These are phyloP conservation scores for Parnassius smintheus DNA, from an alignment of 2,888 invertebrate genomes.

Conservation along the genomic window DNA sequence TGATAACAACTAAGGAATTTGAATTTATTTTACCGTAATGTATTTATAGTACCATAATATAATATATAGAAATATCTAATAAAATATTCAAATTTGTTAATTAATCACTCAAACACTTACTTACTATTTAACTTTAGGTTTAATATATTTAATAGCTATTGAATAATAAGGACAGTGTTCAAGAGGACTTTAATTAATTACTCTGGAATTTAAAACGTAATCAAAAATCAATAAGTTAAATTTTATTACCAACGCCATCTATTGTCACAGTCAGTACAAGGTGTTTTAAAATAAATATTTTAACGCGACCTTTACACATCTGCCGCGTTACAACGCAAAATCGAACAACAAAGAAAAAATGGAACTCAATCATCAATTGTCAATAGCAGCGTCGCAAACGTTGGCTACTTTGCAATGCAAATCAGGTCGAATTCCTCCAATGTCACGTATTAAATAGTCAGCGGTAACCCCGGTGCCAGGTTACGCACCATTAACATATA, in stretches of 20 bases:
- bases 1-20: no score
- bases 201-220: no score
- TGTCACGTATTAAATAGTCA: slow-evolving; percentile 48
- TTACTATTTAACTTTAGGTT: no score
- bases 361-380: slow-evolving; percentile 65
- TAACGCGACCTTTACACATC: slow-evolving; percentile 42
- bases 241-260: slow-evolving; percentile 14
- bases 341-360: slow-evolving; percentile 45
- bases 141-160: no score
- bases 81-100: no score
- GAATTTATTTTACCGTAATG: no score
- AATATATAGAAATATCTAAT: no score
- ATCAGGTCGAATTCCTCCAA: slow-evolving; percentile 64
- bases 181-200: not conserved
- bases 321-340: slow-evolving; percentile 56
- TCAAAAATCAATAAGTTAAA: not conserved
- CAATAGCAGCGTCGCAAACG: slow-evolving; percentile 59
- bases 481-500: slow-evolving; percentile 68
- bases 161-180: not conserved
- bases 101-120: no score
- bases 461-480: slow-evolving; percentile 46
- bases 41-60: no score
- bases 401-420: slow-evolving; percentile 56
- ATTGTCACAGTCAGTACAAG: not conserved
- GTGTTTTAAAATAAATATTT: slow-evolving; percentile 10